phyloP scores from a whole-genome alignment of 1,140 invertebrate species.

The Helicoverpa armigera region DNA sequence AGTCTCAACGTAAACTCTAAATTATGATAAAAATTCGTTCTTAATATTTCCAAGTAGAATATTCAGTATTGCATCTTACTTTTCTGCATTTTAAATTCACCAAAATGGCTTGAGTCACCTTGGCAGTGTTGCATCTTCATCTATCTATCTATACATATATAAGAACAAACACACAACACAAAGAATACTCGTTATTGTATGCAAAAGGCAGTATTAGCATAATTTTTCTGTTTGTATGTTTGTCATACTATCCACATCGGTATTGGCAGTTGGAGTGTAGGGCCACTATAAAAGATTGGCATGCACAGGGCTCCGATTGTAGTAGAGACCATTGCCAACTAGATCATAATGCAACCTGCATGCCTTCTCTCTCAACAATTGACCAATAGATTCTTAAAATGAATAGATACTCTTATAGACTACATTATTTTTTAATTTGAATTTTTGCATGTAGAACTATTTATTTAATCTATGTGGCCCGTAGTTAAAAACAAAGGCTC shows the following conservation, averaged over 20 bases:
- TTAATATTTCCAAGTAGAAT: neutral
- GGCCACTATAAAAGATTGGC: constrained; percentile 28
- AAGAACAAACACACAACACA: constrained; percentile 2
- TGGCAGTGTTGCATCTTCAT: neutral
- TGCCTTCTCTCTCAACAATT: constrained; percentile 16
- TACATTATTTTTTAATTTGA: no score
- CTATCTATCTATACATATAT: neutral
- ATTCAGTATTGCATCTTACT: no score
- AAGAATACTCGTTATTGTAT: constrained; percentile 42
- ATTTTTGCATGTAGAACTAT: no score
- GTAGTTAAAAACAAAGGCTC: no score
- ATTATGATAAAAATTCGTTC: no score
- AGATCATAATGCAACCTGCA: constrained; percentile 33
- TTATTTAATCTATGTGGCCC: no score
- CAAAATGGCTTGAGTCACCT: neutral
- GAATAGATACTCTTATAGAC: no score
- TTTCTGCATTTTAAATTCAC: neutral
- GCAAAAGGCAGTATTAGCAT: constrained; percentile 33
- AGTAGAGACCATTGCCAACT: constrained; percentile 3
- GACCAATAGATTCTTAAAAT: constrained; percentile 12
- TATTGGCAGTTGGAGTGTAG: constrained; percentile 14
- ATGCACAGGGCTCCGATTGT: neutral
- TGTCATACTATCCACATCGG: constrained; percentile 1
- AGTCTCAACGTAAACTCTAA: neutral
- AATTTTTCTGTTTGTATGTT: constrained; percentile 32